Evolutionary conservation across 2,797 vertebrate species (phyloP).

Genomic region (Pterois miles): DNA sequence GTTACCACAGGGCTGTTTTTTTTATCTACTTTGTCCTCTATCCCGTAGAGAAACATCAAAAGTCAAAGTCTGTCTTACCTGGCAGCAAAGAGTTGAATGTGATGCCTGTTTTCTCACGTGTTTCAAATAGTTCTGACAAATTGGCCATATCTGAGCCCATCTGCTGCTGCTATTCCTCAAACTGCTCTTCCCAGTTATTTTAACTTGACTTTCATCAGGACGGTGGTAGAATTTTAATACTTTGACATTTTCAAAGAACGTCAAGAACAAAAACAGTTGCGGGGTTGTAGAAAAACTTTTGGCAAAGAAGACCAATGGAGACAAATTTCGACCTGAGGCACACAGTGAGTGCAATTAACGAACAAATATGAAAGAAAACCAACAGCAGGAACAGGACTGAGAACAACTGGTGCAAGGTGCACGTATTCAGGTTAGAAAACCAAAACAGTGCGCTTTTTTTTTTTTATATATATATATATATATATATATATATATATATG

Average conservation of each 20-base stretch:
- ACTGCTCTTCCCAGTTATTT: not conserved
- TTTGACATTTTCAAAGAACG: not conserved
- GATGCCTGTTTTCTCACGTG: not conserved
- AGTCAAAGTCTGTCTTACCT: not conserved
- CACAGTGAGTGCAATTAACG: not conserved
- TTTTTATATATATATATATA: too few species aligned
- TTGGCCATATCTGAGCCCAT: constrained; percentile 18
- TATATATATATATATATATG: too few species aligned
- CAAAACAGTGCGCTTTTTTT: too few species aligned
- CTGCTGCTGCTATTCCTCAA: constrained; percentile 15
- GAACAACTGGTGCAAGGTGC: not conserved
- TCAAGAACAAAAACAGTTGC: not conserved
- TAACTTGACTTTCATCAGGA: constrained; percentile 1
- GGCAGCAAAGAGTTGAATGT: not conserved
- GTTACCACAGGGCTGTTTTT: not conserved
- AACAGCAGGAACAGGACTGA: not conserved
- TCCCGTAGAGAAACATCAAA: not conserved
- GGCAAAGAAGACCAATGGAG: not conserved
- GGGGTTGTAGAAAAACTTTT: not conserved
- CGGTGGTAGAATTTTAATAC: not conserved
- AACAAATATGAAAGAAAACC: not conserved
- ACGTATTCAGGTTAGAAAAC: not conserved
- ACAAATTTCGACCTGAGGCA: not conserved
- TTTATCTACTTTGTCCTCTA: constrained; percentile 4
- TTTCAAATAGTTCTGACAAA: constrained; percentile 22